Base-by-base conservation (phyloP, 2,113 vertebrate genomes). In the Oophaga pumilio region DNA sequence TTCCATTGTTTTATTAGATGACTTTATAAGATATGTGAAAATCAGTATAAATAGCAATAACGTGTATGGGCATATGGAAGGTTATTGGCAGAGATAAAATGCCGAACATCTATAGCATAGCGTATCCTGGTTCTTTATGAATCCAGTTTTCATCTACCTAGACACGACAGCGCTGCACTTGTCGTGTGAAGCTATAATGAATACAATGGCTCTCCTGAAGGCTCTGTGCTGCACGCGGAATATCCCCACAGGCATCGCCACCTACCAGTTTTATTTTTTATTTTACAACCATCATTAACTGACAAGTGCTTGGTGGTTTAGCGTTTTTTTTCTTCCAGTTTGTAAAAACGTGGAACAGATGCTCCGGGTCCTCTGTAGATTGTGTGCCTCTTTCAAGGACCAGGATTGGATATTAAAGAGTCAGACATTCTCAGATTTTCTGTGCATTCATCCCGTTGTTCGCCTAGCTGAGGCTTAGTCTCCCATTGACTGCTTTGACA, bases 291-390 rank as follows among this genome's bases (percentile, higher is more conserved):
- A 43, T 84, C 68, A 84, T 84, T 84, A 74, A 84, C 82, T 71
- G 82, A 84, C 82, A 84, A 84, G 82, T 84, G 68, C 82, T 73
- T 84, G 82, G 82, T 84, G 82, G 82, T 74, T 71, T 74, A 33
- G 49, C 50, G 9, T 71, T 73, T 71, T 73, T 26, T 18, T 66
- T 73, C 18, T 18, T 52, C 66, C 24, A 59, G 64, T 53, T 57
- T 84, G 50, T 73, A 11, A 28, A 84, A 84, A 84, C 73, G 52
- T 59, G 50, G 20, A 84, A 56, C 82, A 84, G 82, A 84, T 84
- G 82, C 82, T 84, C 60, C 1, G 68, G 24, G 52, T 74, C 66
- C 68, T 84, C 14, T 28, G 9, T 74, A 59, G 68, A 68, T 56
- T 84, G 22, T 73, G 66, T 84, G 50, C 20, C 22, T 53, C 60